These are phyloP conservation scores for Notodonta ziczac DNA, from an alignment of 2,888 invertebrate species.

Conservation along the genomic window DNA sequence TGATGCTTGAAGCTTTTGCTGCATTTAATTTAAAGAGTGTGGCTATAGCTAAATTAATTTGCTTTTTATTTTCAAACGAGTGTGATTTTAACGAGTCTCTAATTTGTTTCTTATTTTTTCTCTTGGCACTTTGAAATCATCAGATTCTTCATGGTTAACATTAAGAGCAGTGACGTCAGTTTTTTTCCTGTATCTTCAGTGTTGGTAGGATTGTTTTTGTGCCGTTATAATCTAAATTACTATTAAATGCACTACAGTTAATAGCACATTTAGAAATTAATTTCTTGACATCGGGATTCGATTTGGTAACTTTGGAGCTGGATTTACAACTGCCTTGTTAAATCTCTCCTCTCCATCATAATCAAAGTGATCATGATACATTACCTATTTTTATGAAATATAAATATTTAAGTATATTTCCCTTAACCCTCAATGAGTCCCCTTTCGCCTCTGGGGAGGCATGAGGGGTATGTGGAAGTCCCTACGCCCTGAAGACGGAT, in stretches of 20 bases:
- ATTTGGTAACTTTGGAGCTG: constrained; percentile 46
- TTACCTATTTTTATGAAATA: background rate
- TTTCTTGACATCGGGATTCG: constrained; percentile 60
- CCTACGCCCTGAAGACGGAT: too few relatives aligned
- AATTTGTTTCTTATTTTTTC: constrained; percentile 52
- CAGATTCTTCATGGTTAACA: constrained; percentile 12
- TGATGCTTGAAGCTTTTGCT: constrained; percentile 15
- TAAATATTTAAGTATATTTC: background rate
- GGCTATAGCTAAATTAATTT: constrained; percentile 63
- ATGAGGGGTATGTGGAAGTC: too few relatives aligned
- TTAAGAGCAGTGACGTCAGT: background rate
- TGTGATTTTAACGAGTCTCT: constrained; percentile 41
- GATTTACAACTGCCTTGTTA: constrained; percentile 1
- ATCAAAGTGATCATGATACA: background rate
- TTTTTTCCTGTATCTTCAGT: background rate
- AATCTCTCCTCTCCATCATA: constrained; percentile 1
- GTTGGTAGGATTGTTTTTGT: constrained; percentile 16
- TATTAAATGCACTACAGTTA: constrained; percentile 11
- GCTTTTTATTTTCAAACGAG: constrained; percentile 43
- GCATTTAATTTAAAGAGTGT: constrained; percentile 56
- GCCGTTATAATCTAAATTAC: background rate
- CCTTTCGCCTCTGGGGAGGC: too few relatives aligned
- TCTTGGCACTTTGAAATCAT: constrained; percentile 31
- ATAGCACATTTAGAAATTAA: constrained; percentile 49
- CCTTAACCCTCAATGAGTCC: too few relatives aligned